Evolutionary conservation across 2,888 invertebrate genomes (phyloP), one percentile per base, ranked within the genome.

Genomic region (Cyclophora albipunctata): DNA sequence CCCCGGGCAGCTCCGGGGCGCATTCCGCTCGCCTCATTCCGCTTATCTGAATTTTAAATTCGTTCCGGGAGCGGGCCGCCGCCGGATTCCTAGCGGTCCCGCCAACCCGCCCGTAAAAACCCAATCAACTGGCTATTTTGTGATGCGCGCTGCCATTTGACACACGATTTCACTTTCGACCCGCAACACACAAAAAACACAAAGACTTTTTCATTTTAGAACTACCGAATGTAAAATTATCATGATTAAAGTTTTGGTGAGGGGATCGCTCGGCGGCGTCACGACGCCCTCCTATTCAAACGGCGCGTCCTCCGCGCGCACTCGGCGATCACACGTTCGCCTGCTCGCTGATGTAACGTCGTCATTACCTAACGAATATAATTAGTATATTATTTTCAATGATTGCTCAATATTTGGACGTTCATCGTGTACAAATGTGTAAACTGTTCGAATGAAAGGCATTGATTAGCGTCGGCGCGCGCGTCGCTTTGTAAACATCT

Each of bases 41-140:
- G 83, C 82, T 84, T 81, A 84, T 84, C 83, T 83, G 75, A 84
- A 84, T 84, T 85, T 84, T 78, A 84, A 84, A 84, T 83, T 75
- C 66, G 62, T 63, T 61, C 58, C 44, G 33, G 20, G 44, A 40
- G 37, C 42, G 47, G 46, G 47, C 34, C 43, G 33, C 46, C 50
- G 37, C 49, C 43, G 69, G 54, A 80, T 78, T 81, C 83, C 83
- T 75, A 74, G 78, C 81, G 80, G 78, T 71, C 73, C 72, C 73
- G 75, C 70, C 79, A 73, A 73, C 62, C 71, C 80, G 69, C 55
- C 78, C 84, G 82, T 81, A 73, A 81, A 74, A 82, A 81, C 76
- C 71, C 81, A 83, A 84, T 84, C 82, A 80, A 74, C 66, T 71
- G 72, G 69, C 73, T 74, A 78, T 75, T 74, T 73, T 65, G 73